Percentiles rank a stretch among this genome's conserved stretches.
Conservation (phyloP, 2,888 invertebrate genomes). For the Drosophila bunnanda region DNA sequence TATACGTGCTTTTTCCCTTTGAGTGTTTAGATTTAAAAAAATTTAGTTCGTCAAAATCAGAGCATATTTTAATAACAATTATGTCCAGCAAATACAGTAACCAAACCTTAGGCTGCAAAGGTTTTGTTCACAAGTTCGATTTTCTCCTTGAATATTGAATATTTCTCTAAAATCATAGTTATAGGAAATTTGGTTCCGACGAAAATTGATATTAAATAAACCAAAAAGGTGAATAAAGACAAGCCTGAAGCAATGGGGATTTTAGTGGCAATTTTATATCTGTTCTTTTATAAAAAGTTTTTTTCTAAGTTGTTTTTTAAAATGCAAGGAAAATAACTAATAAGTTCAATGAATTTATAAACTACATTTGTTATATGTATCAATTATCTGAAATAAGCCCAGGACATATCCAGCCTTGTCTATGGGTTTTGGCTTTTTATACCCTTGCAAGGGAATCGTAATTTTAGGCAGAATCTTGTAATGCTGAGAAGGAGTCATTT, state of each 20-base stretch:
- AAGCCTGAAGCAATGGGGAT: too few species aligned
- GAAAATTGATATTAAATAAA: not conserved
- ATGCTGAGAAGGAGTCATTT: too few species aligned
- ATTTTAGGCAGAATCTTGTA: too few species aligned
- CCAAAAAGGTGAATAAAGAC: not conserved
- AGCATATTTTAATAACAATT: too few species aligned
- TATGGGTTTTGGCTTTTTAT: too few species aligned
- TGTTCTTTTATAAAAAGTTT: not conserved
- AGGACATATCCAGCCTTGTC: not conserved
- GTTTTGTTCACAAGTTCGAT: not conserved
- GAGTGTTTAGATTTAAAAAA: too few species aligned
- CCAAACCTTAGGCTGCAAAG: not conserved
- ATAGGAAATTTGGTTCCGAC: not conserved
- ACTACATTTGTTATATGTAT: too few species aligned
- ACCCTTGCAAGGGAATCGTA: too few species aligned
- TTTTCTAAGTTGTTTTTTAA: not conserved
- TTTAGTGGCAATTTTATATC: too few species aligned
- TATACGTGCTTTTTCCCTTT: not conserved
- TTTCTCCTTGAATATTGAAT: not conserved
- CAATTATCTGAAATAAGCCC: not conserved
- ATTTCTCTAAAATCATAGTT: not conserved
- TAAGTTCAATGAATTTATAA: not conserved
- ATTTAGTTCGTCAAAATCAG: not conserved
- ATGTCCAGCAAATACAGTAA: too few species aligned
- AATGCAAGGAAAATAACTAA: not conserved